These are phyloP conservation scores for Paramisgurnus dabryanus DNA, from an alignment of 2,113 vertebrate species.

Conservation along the genomic window DNA sequence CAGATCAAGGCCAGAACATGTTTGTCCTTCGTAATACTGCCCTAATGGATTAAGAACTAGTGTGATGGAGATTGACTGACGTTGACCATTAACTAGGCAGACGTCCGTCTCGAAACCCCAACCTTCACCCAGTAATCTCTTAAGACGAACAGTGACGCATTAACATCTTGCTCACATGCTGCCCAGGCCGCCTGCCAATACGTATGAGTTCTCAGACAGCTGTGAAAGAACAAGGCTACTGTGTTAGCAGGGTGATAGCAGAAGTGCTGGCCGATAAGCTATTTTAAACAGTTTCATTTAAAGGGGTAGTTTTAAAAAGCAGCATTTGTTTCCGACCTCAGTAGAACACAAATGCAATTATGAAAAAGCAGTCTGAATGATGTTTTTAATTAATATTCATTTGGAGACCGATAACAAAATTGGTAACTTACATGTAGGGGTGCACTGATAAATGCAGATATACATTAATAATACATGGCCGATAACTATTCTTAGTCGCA, in stretches of 20 bases:
- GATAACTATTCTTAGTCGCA: too few species aligned
- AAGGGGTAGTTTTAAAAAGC: too few species aligned
- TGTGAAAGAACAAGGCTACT: slow-evolving; percentile 24
- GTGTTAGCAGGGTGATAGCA: slow-evolving; percentile 2
- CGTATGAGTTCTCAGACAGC: slow-evolving; percentile 4
- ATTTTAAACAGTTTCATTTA: slow-evolving; percentile 9
- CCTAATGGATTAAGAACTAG: not conserved
- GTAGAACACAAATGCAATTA: too few species aligned
- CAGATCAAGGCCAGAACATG: not conserved
- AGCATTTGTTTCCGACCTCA: too few species aligned
- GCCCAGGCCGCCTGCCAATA: slow-evolving; percentile 17
- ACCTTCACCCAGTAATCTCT: slow-evolving; percentile 5
- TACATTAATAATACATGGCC: too few species aligned
- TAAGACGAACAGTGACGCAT: slow-evolving; percentile 24
- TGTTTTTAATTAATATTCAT: too few species aligned
- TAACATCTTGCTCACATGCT: not conserved
- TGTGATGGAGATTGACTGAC: not conserved
- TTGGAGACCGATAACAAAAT: too few species aligned
- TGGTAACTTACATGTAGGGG: too few species aligned
- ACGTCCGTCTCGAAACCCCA: slow-evolving; percentile 20
- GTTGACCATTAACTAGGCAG: slow-evolving; percentile 30
- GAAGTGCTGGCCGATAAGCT: not conserved
- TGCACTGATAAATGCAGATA: too few species aligned
- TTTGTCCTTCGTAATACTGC: slow-evolving; percentile 1
- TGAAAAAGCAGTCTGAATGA: too few species aligned